A percentile compares a stretch with the other conserved stretches of the same genome.
phyloP scores from a whole-genome alignment of 2,888 invertebrate species.

The Drosophila mettleri region DNA sequence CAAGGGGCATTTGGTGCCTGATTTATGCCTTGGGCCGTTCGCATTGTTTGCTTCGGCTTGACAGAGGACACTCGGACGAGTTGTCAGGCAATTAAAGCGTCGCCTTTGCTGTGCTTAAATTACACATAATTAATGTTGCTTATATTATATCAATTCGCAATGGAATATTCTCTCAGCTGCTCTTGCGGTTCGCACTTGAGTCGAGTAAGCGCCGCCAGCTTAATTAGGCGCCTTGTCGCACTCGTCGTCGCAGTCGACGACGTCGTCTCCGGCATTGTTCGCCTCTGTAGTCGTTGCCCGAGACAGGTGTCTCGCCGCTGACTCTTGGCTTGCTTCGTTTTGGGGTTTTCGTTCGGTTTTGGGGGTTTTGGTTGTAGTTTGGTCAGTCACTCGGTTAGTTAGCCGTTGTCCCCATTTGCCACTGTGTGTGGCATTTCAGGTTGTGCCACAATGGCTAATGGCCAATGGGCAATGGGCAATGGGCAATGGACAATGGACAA shows the following conservation, averaged over 20 bases:
- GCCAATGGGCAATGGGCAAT: not conserved
- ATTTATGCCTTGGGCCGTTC: constrained; percentile 55
- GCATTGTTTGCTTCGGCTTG: constrained; percentile 56
- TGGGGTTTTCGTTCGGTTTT: constrained; percentile 40
- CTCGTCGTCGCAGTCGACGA: constrained; percentile 2
- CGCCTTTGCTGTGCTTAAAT: constrained; percentile 34
- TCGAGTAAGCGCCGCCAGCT: constrained; percentile 41
- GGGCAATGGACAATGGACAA: not conserved
- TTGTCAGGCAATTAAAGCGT: constrained; percentile 63
- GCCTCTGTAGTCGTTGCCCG: constrained; percentile 24
- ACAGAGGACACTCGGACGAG: constrained; percentile 23
- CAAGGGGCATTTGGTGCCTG: constrained; percentile 54
- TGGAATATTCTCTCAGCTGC: constrained; percentile 17
- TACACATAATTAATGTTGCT: constrained; percentile 68
- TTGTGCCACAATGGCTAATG: constrained; percentile 8
- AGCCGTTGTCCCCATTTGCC: constrained; percentile 10
- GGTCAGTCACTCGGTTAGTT: constrained; percentile 24
- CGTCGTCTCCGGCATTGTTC: constrained; percentile 6
- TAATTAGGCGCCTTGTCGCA: constrained; percentile 57
- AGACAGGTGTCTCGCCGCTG: constrained; percentile 9
- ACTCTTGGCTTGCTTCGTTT: constrained; percentile 18
- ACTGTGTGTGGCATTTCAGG: constrained; percentile 19
- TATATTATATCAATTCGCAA: constrained; percentile 24
- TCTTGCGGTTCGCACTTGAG: constrained; percentile 61
- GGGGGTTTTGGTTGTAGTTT: constrained; percentile 12